Evolutionary conservation across 2,113 vertebrate genomes (phyloP).

Genomic region (Sylvicapra grimmia): DNA sequence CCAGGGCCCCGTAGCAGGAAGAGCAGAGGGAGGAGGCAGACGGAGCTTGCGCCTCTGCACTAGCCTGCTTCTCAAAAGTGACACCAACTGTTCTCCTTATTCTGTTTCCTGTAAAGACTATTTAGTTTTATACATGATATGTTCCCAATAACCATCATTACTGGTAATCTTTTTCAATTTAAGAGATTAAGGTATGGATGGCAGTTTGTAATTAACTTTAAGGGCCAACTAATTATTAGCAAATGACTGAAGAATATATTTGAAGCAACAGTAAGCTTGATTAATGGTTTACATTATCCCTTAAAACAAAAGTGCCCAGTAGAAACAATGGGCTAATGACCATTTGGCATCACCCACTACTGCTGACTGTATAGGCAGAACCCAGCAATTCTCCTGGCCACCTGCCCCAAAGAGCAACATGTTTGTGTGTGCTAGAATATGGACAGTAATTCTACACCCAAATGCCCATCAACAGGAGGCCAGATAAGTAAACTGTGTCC

Average conservation of each 20-base stretch:
- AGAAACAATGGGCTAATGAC: background rate
- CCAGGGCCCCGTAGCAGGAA: background rate
- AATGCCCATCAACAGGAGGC: background rate
- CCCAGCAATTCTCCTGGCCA: background rate
- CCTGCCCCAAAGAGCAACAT: background rate
- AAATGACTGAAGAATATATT: background rate
- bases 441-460: background rate
- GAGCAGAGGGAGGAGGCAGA: background rate
- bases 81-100: background rate
- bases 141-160: background rate
- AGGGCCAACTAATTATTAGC: background rate
- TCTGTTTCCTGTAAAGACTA: constrained; percentile 1
- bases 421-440: background rate
- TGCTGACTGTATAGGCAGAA: background rate
- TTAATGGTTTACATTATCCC: background rate
- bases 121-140: background rate
- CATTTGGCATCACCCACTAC: background rate
- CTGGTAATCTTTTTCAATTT: background rate
- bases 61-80: background rate
- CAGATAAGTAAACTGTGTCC: background rate
- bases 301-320: constrained; percentile 1
- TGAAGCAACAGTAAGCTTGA: background rate
- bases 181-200: background rate
- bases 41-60: background rate
- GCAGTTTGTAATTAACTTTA: background rate